These are phyloP conservation scores for Oxyruncus cristatus DNA, from an alignment of 2,113 vertebrate species.

Conservation along the genomic window DNA sequence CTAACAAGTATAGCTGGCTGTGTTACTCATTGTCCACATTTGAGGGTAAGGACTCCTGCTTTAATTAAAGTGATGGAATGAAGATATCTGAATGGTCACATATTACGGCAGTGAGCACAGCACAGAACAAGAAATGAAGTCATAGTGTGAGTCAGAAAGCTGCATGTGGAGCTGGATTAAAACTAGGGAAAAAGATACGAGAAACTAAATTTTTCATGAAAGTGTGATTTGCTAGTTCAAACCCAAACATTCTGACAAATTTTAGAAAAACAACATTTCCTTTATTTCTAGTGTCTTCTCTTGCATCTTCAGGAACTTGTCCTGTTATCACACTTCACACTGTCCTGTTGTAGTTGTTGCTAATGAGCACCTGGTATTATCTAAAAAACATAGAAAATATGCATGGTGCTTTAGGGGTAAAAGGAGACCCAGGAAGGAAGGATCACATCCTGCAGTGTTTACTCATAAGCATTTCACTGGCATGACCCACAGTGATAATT, in stretches of 20 bases:
- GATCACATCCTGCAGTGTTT: neutral
- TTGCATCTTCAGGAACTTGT: neutral
- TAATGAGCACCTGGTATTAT: neutral
- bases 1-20: neutral
- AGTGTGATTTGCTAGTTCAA: neutral
- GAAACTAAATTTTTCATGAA: neutral
- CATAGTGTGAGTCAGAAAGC: neutral
- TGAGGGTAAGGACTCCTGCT: neutral
- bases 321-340: neutral
- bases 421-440: neutral
- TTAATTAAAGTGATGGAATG: constrained; percentile 28
- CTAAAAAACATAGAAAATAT: neutral
- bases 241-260: neutral
- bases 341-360: neutral
- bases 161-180: neutral
- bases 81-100: neutral
- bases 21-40: neutral
- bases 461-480: neutral
- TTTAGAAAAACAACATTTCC: neutral
- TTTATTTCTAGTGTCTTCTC: neutral
- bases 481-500: neutral
- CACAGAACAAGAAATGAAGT: neutral
- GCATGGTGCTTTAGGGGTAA: neutral
- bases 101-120: neutral
- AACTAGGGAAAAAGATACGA: neutral